Evolutionary conservation across 2,797 vertebrate species (phyloP).

Genomic region (Trematomus bernacchii): DNA sequence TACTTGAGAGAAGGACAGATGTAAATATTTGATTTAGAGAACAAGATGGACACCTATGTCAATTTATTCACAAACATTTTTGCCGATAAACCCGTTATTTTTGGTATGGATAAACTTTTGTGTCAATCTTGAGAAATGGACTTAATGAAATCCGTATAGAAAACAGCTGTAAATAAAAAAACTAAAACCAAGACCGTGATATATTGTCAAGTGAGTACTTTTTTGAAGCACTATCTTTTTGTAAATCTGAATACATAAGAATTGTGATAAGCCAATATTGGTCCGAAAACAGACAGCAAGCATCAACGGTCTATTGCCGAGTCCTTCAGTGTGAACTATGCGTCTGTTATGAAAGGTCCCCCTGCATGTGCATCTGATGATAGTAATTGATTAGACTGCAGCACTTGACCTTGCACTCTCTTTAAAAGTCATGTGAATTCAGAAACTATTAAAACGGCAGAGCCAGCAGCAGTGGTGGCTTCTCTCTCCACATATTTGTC

Average conservation of each 20-base stretch:
- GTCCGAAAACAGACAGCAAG: not conserved
- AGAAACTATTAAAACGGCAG: not conserved
- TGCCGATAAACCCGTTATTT: too few species aligned
- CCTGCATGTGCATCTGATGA: not conserved
- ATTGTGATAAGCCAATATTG: not conserved
- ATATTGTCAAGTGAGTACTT: too few species aligned
- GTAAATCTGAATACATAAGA: too few species aligned
- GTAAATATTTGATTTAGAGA: too few species aligned
- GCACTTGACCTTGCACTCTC: not conserved
- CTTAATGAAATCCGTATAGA: not conserved
- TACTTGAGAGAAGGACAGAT: too few species aligned
- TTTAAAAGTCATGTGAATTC: not conserved
- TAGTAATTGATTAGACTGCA: not conserved
- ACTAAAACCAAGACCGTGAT: too few species aligned
- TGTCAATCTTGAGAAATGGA: not conserved
- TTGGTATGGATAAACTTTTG: not conserved
- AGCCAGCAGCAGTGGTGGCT: not conserved
- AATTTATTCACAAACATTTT: too few species aligned
- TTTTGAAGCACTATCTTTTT: too few species aligned
- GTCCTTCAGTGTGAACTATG: too few species aligned
- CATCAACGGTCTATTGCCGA: too few species aligned
- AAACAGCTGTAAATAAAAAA: not conserved
- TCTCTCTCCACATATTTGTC: conserved; percentile 34
- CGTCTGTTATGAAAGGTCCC: too few species aligned
- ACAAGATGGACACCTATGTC: too few species aligned